These are phyloP conservation scores for Montipora efflorescens DNA, from an alignment of 64 coral and sea anemone species.

Conservation along the genomic window DNA sequence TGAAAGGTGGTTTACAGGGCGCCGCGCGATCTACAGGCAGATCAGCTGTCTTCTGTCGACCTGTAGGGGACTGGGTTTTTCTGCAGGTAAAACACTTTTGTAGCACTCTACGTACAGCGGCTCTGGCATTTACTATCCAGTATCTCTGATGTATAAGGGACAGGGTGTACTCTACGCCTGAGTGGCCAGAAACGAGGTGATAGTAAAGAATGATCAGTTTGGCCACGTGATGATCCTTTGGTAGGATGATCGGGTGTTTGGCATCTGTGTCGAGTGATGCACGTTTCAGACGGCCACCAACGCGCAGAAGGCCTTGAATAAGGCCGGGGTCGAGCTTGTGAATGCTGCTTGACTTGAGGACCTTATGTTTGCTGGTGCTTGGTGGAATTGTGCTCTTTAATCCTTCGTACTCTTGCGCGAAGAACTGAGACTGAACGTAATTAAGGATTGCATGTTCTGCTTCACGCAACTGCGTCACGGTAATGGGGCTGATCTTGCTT, in stretches of 20 bases:
- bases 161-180: constrained; percentile 44
- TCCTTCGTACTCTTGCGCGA: too few species aligned
- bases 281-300: too few species aligned
- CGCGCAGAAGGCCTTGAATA: too few species aligned
- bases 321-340: background rate
- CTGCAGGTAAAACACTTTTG: constrained; percentile 28
- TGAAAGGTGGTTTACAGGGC: background rate
- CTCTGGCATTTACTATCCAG: constrained; percentile 65
- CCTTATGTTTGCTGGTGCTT: background rate
- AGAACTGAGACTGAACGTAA: too few species aligned
- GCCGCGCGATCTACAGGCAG: constrained; percentile 44
- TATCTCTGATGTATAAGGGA: background rate
- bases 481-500: background rate
- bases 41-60: background rate
- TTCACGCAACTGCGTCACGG: background rate
- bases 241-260: too few species aligned
- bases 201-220: constrained; percentile 47
- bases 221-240: constrained; percentile 52
- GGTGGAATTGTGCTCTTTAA: background rate
- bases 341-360: background rate
- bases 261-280: too few species aligned
- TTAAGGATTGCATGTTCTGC: background rate
- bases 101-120: constrained; percentile 3
- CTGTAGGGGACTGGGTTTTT: constrained; percentile 9
- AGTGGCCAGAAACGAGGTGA: constrained; percentile 56